Evolutionary conservation across 2,888 invertebrate species (phyloP), one percentile per base, ranked within the genome.

Genomic region (Ophioninae sp.): DNA sequence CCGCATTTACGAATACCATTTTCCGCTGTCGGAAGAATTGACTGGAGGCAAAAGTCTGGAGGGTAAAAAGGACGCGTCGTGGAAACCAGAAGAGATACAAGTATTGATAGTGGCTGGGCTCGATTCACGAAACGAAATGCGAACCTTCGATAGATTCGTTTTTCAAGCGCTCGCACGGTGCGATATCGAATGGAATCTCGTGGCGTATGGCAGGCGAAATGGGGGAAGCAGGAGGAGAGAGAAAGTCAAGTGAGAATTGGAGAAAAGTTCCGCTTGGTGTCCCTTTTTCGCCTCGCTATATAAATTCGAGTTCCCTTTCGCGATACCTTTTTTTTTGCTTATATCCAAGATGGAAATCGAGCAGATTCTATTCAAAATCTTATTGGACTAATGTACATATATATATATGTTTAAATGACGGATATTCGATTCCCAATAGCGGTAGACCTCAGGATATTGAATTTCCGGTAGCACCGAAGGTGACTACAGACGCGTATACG

Each of bases 391-490:
- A 73, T 61, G 62, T 23, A 7, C 10, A 30, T 37, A 37, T 50
- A 20, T 23, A n/a, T 50, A n/a, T 50, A 50, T 39, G n/a, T 20
- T 2, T 30, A 21, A 59, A 72, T 59, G 39, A 56, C n/a, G 30
- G 50, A 50, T 50, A 64, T 17, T 50, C 39, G n/a, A 17, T 7
- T 17, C 1, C 50, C 57, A 57, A 73, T 64, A 5, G 68, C 7
- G 57, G 21, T 44, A 50, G 37, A 59, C 56, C 30, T 44, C 59
- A 41, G 82, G 62, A 79, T 83, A 83, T 79, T 59, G 64, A 72
- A 76, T 83, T 79, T 83, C 72, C 76, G 72, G n/a, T 39, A 72
- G 67, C 68, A 70, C 79, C 79, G 62, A 79, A 82, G 69, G 70
- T 21, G 20, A 6, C 39, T 8, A 6, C 68, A 6, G 2, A 13